Percentiles rank a stretch among this genome's conserved stretches.
These are phyloP conservation scores for Sinelater perroti DNA, from an alignment of 2,888 invertebrate genomes.

Conservation along the genomic window DNA sequence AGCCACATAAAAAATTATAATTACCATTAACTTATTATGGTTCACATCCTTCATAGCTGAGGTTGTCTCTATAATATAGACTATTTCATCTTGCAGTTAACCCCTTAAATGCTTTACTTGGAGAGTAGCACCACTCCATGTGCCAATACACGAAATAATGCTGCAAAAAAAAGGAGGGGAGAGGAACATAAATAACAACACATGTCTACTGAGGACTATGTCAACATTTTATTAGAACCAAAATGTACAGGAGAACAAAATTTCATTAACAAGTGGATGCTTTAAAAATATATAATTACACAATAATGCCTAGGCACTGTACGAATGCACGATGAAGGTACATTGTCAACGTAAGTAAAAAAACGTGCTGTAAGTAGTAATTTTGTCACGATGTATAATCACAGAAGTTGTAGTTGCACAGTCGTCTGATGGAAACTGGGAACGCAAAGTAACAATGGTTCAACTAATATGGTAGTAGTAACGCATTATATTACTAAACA, in stretches of 20 bases:
- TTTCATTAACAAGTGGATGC: constrained; percentile 56
- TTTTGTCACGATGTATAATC: constrained; percentile 58
- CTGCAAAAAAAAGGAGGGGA: too few species aligned
- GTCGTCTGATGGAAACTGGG: constrained; percentile 41
- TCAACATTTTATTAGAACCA: constrained; percentile 54
- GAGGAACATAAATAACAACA: background rate
- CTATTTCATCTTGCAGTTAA: too few species aligned
- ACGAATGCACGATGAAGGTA: constrained; percentile 51
- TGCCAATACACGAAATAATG: too few species aligned
- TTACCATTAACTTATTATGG: too few species aligned
- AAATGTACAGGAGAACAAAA: constrained; percentile 52
- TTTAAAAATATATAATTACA: constrained; percentile 58
- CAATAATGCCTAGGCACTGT: constrained; percentile 59
- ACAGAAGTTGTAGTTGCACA: constrained; percentile 55
- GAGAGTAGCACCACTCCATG: too few species aligned
- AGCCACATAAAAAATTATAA: too few species aligned
- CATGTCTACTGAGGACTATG: constrained; percentile 34
- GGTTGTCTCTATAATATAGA: too few species aligned
- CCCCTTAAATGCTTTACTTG: too few species aligned
- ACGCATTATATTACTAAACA: constrained; percentile 42
- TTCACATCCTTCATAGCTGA: too few species aligned
- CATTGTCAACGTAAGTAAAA: constrained; percentile 52
- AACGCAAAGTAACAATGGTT: constrained; percentile 33
- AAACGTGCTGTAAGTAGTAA: constrained; percentile 51
- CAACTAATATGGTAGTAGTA: constrained; percentile 19